A percentile compares a stretch with the other conserved stretches of the same genome.
These are phyloP conservation scores for Conus ventricosus DNA, from an alignment of 1,140 invertebrate genomes.

Conservation along the genomic window DNA sequence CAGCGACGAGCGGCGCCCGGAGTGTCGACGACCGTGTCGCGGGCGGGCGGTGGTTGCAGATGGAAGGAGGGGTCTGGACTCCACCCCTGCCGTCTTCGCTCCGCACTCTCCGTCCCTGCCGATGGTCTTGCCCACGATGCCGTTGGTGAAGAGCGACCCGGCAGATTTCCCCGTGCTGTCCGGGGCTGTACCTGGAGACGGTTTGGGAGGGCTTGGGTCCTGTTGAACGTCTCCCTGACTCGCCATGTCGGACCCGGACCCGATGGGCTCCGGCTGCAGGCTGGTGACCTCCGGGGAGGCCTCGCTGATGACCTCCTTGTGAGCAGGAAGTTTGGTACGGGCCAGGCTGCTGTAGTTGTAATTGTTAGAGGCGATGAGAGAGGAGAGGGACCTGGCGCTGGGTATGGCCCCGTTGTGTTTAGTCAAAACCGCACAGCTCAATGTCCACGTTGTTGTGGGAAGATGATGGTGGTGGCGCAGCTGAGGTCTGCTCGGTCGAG, in stretches of 20 bases:
- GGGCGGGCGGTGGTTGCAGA: neutral
- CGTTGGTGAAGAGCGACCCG: slow-evolving; percentile 12
- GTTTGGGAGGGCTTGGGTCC: neutral
- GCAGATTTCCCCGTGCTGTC: neutral
- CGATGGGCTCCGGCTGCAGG: no score
- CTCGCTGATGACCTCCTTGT: neutral
- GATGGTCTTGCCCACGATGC: slow-evolving; percentile 27
- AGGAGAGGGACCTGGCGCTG: neutral
- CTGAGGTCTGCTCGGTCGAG: neutral
- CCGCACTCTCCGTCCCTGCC: neutral
- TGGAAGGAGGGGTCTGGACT: slow-evolving; percentile 11
- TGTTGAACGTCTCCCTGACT: neutral
- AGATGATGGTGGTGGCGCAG: neutral
- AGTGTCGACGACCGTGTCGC: neutral
- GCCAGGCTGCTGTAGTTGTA: neutral
- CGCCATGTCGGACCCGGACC: neutral
- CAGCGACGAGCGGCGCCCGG: neutral
- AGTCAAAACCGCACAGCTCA: no score
- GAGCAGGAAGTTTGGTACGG: neutral
- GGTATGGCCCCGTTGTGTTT: neutral
- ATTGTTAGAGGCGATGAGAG: slow-evolving; percentile 5
- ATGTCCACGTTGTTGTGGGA: neutral
- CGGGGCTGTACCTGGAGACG: neutral
- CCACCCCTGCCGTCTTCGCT: neutral
- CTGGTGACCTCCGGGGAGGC: no score